These are phyloP conservation scores for Teinopalpus imperialis DNA, from an alignment of 2,888 invertebrate genomes.

Conservation along the genomic window DNA sequence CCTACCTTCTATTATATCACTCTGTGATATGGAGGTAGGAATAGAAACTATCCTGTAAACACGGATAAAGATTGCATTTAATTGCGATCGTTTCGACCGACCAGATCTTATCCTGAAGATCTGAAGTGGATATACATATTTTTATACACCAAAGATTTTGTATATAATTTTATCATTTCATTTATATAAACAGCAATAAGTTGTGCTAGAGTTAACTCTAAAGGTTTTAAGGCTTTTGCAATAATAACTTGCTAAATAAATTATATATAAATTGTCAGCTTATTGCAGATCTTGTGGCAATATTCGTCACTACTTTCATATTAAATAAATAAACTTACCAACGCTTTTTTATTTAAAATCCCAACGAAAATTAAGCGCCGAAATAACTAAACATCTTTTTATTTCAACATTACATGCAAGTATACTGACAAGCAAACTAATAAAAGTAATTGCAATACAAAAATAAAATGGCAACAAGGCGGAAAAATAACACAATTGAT, in stretches of 20 bases:
- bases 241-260: constrained; percentile 57
- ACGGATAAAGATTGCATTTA: constrained; percentile 67
- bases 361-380: constrained; percentile 26
- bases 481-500: constrained; percentile 11
- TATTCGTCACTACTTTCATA: constrained; percentile 62
- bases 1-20: constrained; percentile 50
- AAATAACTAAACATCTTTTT: constrained; percentile 22
- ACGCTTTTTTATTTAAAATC: constrained; percentile 41
- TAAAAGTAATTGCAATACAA: constrained; percentile 6
- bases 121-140: constrained; percentile 76
- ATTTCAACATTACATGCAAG: constrained; percentile 4
- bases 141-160: constrained; percentile 75
- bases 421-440: constrained; percentile 12
- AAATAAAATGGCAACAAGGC: constrained; percentile 11
- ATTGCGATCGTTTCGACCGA: constrained; percentile 79
- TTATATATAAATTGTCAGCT: constrained; percentile 63
- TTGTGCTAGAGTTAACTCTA: constrained; percentile 61
- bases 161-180: constrained; percentile 66
- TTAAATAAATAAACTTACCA: constrained; percentile 66
- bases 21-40: constrained; percentile 53
- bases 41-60: constrained; percentile 76
- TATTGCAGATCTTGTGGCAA: constrained; percentile 61
- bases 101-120: constrained; percentile 73
- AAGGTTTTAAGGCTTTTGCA: constrained; percentile 74
- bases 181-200: constrained; percentile 46